Evolutionary conservation across 2,113 vertebrate species (phyloP).

Genomic region (Vidua chalybeata): DNA sequence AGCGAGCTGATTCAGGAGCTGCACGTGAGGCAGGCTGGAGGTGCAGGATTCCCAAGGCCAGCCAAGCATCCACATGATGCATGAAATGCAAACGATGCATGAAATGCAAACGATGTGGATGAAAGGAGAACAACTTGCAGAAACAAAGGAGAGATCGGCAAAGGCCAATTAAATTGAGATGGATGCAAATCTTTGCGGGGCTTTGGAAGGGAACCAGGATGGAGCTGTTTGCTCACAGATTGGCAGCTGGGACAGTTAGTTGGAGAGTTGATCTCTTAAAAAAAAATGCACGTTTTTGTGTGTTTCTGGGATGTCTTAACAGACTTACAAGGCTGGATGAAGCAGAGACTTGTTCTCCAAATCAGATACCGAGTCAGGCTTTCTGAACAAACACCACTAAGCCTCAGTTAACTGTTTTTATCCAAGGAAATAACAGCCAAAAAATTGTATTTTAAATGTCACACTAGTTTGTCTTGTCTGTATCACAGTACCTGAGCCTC

Average conservation of each 20-base stretch:
- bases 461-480: not conserved
- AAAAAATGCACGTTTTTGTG: not conserved
- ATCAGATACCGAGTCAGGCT: not conserved
- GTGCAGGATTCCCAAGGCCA: not conserved
- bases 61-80: not conserved
- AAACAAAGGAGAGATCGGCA: not conserved
- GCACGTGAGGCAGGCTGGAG: not conserved
- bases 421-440: not conserved
- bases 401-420: not conserved
- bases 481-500: fast-evolving
- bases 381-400: not conserved
- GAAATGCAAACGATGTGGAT: not conserved
- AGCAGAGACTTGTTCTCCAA: not conserved
- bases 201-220: not conserved
- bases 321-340: not conserved
- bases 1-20: not conserved
- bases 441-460: not conserved
- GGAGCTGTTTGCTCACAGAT: not conserved
- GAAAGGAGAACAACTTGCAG: not conserved
- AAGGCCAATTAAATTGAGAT: not conserved
- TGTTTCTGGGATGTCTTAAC: not conserved
- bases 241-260: not conserved
- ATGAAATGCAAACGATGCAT: not conserved
- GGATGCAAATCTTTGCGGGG: not conserved
- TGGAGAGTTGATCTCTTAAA: not conserved